A percentile compares a stretch with the other conserved stretches of the same genome.
Evolutionary conservation across 1,140 invertebrate species (phyloP).

Genomic region (Brachionus rubens): DNA sequence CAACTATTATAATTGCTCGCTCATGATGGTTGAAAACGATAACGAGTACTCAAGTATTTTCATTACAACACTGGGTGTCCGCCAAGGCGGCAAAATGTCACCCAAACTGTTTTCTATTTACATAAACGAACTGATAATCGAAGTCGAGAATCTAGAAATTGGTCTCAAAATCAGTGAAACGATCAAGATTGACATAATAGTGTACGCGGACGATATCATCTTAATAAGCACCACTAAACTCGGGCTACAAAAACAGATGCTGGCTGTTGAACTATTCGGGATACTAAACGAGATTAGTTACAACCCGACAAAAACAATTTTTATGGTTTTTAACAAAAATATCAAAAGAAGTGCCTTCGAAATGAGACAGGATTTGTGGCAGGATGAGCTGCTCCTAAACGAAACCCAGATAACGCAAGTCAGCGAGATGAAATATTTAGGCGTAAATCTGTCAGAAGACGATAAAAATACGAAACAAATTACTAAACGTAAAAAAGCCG

Average conservation of each 20-base stretch:
- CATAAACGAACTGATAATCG: neutral
- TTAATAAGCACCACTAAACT: neutral
- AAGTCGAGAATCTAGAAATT: neutral
- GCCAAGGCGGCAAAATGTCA: constrained; percentile 11
- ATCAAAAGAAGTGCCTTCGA: neutral
- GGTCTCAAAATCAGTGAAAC: neutral
- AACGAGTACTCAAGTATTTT: neutral
- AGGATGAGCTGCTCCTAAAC: neutral
- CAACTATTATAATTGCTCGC: neutral
- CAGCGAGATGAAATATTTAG: neutral
- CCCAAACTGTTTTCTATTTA: constrained; percentile 21
- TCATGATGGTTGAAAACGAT: neutral
- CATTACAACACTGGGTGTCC: neutral
- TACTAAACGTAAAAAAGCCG: neutral
- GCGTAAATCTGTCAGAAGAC: neutral
- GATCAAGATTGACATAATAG: neutral
- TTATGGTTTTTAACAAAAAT: neutral
- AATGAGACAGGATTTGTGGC: constrained; percentile 18
- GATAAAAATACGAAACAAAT: neutral
- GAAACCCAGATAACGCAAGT: neutral
- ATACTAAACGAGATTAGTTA: neutral
- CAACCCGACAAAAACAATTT: constrained; percentile 3
- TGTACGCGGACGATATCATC: neutral
- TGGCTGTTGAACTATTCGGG: neutral
- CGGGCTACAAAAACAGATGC: neutral